phyloP scores from a whole-genome alignment of 1,140 invertebrate genomes.

The Copidosoma floridanum region DNA sequence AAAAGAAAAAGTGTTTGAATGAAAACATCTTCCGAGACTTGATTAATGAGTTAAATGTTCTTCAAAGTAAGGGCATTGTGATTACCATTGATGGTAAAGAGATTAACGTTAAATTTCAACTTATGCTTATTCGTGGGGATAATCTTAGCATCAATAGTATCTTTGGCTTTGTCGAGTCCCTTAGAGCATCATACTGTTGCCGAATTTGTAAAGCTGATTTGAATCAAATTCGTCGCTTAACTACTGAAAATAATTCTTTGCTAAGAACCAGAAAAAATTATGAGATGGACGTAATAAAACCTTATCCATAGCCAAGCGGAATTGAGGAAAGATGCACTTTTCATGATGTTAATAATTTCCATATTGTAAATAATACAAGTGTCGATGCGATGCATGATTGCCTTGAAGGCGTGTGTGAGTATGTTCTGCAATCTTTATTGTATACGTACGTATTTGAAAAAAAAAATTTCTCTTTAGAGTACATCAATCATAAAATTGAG shows the following conservation, averaged over 20 bases:
- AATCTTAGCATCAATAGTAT: constrained; percentile 29
- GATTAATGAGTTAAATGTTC: constrained; percentile 25
- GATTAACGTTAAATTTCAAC: constrained; percentile 26
- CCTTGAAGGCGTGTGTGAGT: constrained; percentile 17
- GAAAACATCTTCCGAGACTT: constrained; percentile 11
- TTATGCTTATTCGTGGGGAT: constrained; percentile 25
- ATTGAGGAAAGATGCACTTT: constrained; percentile 46
- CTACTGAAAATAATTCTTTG: constrained; percentile 7
- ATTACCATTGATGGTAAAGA: constrained; percentile 14
- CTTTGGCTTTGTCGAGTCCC: too few relatives aligned
- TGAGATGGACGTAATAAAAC: constrained; percentile 12
- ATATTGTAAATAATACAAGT: constrained; percentile 45
- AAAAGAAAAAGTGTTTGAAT: constrained; percentile 11
- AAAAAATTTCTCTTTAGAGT: constrained; percentile 7
- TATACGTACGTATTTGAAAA: background rate
- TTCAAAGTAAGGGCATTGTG: constrained; percentile 12
- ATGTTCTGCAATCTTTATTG: background rate
- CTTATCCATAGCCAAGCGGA: constrained; percentile 25
- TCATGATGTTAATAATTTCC: constrained; percentile 40
- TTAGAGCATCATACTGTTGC: too few relatives aligned
- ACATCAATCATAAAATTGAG: constrained; percentile 4
- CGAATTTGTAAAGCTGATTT: constrained; percentile 25
- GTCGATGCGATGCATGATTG: too few relatives aligned
- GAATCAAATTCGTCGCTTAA: constrained; percentile 12
- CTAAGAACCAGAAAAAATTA: constrained; percentile 23